Evolutionary conservation across 1,140 invertebrate genomes (phyloP), one percentile per base, ranked within the genome.

Genomic region (Doryteuthis pealeii): DNA sequence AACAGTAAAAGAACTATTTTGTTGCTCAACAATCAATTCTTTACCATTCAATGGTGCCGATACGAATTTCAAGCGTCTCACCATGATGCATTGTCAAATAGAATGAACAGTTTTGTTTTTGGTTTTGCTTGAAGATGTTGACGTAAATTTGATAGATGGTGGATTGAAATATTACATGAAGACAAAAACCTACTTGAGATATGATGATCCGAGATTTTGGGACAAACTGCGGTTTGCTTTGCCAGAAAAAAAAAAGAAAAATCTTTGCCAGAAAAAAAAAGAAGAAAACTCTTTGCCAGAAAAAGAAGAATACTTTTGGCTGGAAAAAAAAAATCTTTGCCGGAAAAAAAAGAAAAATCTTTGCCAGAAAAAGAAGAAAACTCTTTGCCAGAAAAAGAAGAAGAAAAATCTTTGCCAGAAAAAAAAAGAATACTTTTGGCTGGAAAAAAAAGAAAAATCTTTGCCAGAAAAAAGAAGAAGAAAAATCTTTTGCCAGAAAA

Each of bases 211-310:
- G 84, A 89, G 94, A 66, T 97, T 98, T 87, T 98, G 96, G 96
- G 94, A 96, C 84, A 97, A 97, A 87, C 89, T 98, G 45, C 91
- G 92, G 76, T 97, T 95, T 86, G 94, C 94, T 33, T 88, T 97
- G 84, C 96, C 96, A 26, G 78, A 79, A 54, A 73, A 77, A n/a
- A 74, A 49, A 62, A 18, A 40, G 10, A 10, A 40, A 40, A n/a
- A n/a, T n/a, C n/a, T n/a, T n/a, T n/a, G n/a, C n/a, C n/a, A n/a
- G n/a, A n/a, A n/a, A n/a, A n/a, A n/a, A n/a, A n/a, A n/a, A n/a
- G n/a, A n/a, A n/a, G n/a, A n/a, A n/a, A n/a, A n/a, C n/a, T n/a
- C n/a, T n/a, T n/a, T n/a, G n/a, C n/a, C n/a, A n/a, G n/a, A n/a
- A n/a, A n/a, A n/a, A n/a, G n/a, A n/a, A n/a, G n/a, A n/a, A n/a